Evolutionary conservation across 92 coral and sea anemone genomes (phyloP), one percentile per base, ranked within the genome.

Genomic region (Phenganax subtilis): DNA sequence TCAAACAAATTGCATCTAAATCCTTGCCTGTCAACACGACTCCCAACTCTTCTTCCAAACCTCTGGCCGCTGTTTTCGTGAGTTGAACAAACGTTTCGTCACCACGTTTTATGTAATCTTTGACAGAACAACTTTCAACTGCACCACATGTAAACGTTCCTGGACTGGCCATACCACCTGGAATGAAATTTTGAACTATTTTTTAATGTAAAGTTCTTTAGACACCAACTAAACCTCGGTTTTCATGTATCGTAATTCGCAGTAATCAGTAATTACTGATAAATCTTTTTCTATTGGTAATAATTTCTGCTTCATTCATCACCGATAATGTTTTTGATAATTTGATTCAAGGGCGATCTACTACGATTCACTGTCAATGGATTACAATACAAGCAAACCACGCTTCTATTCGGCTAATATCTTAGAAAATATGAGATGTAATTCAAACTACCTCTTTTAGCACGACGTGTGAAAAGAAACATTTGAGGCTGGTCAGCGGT

Each of bases 121-220:
- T 94, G 51, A 89, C 89, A 16, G 98, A 94, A 25, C 92, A 91
- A 66, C 98, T 92, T 81, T 94, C 98, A 10, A 94, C 98, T 3
- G 98, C 98, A 6, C 98, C 98, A 66, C 98, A 94, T 1, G 98
- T 94, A 57, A 89, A 94, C 37, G 88, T 87, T 7, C 98, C 97
- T 5, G 98, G 98, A 12, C 96, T 94, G 1, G 98, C 93, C 93
- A 94, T 90, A 15, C 97, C 98, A 85, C 89, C 98, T 94, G 85
- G 6, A 67, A 68, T 51, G 69, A 9, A 72, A 7, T 57, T 54
- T 57, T 7, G 10, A 10, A 29, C 8, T 6, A 12, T 25, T 59
- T 37, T 37, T 5, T 37, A 37, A 37, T 37, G 5, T 37, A 37
- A 5, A 37, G 47, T 5, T 37, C 25, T 20, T 20, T 20, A 20